phyloP scores from a whole-genome alignment of 2,888 invertebrate genomes.

The Acrobasis consociella region DNA sequence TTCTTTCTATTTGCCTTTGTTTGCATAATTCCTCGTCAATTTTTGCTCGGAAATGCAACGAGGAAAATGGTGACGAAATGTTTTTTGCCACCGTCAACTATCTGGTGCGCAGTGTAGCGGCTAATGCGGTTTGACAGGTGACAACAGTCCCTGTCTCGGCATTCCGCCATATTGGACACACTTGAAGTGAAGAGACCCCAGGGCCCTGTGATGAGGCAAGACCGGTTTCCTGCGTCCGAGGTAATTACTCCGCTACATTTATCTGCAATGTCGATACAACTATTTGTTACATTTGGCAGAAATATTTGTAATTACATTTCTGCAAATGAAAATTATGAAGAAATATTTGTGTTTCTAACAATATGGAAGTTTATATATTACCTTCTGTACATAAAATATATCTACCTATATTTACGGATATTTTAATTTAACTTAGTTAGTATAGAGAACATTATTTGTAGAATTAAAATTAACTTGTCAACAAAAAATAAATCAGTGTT shows the following conservation, averaged over 20 bases:
- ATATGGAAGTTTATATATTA: too few species aligned
- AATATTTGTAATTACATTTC: neutral
- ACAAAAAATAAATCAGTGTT: too few species aligned
- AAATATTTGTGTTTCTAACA: too few species aligned
- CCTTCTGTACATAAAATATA: too few species aligned
- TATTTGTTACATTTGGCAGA: neutral
- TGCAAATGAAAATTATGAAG: too few species aligned
- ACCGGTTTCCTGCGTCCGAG: constrained; percentile 14
- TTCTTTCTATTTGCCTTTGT: neutral
- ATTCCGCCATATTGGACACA: constrained; percentile 27
- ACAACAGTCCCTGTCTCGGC: constrained; percentile 39
- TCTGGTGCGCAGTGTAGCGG: constrained; percentile 27
- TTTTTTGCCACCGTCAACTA: constrained; percentile 19
- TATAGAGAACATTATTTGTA: too few species aligned
- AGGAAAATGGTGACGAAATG: constrained; percentile 21
- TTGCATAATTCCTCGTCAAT: neutral
- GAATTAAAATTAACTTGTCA: too few species aligned
- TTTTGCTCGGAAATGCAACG: neutral
- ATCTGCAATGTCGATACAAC: neutral
- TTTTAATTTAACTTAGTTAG: too few species aligned
- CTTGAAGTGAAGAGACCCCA: constrained; percentile 17
- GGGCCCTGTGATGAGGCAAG: constrained; percentile 10
- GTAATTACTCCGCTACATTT: constrained; percentile 9
- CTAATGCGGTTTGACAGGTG: constrained; percentile 49
- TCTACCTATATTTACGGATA: too few species aligned